Evolutionary conservation across 2,888 invertebrate species (phyloP), one percentile per base, ranked within the genome.

Genomic region (Apamea anceps): DNA sequence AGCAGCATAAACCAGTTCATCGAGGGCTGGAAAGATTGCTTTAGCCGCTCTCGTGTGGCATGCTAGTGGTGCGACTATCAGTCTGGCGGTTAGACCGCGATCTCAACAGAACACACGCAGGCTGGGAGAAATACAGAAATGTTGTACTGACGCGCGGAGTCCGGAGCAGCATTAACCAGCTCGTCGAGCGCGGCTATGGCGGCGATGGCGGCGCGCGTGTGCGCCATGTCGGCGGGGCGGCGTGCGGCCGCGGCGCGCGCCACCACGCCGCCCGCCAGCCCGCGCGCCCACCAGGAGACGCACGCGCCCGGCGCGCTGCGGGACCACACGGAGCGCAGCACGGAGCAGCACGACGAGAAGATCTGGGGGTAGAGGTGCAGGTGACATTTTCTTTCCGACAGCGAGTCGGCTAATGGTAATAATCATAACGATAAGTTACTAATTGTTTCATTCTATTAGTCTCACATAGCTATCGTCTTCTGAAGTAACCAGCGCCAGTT

Each of bases 271-370:
- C 93, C 96, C 2, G 94, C 96, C 78, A 96, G 90, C 18, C 95
- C 96, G 28, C 97, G 95, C 90, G 96, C 96, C 96, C 96, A 96
- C 94, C 95, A 95, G 86, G 94, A 93, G 5, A 94, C 94, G 84
- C 92, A 88, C 57, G 86, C 88, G 21, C 92, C 82, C 0, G 90
- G 65, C 32, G 91, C 89, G 15, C 85, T 71, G 42, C 91, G 73
- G 0, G 91, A 88, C 96, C 96, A 97, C 87, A 96, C 94, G 37
- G 89, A 90, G 82, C 96, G 94, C 2, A 96, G 90, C 82, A 96
- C 95, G 0, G 91, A 87, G 90, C 96, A 96, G 82, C 96, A 96
- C 1, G 93, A 90, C 2, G 95, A 95, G 93, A 97, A 97, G 81
- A 93, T 91, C 97, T 97, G 87, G 8, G 18, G 18, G n/a, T 37